Evolutionary conservation across 1,140 invertebrate genomes (phyloP).

Genomic region (Ostrea denselamellosa): DNA sequence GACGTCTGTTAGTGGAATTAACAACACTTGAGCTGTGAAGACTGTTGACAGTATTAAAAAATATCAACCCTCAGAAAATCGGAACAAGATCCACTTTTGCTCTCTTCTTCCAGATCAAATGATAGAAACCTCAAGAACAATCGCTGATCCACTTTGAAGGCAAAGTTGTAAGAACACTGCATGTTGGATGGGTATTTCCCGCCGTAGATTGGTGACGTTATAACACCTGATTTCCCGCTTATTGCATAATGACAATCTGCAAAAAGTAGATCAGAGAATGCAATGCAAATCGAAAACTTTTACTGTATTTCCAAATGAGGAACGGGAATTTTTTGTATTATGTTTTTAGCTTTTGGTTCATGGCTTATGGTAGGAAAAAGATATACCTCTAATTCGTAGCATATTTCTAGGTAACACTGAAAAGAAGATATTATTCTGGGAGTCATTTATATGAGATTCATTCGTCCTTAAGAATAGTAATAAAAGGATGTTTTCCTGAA

Average conservation of each 20-base stretch:
- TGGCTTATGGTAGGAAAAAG: no score
- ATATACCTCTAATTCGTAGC: neutral
- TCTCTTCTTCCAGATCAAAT: neutral
- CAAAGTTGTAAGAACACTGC: neutral
- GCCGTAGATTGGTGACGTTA: slow-evolving; percentile 6
- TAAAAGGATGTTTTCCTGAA: no score
- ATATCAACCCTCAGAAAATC: neutral
- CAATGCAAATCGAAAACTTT: no score
- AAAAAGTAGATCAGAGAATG: neutral
- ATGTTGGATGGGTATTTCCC: neutral
- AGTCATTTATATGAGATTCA: no score
- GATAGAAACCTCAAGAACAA: neutral
- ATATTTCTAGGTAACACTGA: neutral
- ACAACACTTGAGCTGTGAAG: no score
- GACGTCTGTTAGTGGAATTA: no score
- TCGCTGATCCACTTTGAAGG: neutral
- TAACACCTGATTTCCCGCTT: neutral
- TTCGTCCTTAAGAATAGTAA: no score
- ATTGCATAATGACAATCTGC: neutral
- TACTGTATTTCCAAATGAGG: no score
- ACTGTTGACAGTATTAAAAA: neutral
- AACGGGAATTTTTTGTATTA: no score
- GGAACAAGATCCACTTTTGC: neutral
- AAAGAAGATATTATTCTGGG: neutral
- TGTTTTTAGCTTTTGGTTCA: no score